These are phyloP conservation scores for Thelaira solivaga DNA, from an alignment of 2,888 invertebrate species.

Conservation along the genomic window DNA sequence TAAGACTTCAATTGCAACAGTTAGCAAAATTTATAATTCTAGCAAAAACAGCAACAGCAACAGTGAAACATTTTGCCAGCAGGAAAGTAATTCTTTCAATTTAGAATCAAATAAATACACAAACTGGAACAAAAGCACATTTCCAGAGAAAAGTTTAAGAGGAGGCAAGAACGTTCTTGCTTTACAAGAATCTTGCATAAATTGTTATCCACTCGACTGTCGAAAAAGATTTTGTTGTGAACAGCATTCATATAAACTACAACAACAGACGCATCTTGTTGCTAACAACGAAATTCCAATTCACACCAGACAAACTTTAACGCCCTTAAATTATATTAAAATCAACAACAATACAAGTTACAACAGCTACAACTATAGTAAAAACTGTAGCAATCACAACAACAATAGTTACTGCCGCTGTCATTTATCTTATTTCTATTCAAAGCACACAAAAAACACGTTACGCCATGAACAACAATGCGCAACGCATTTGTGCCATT, in stretches of 20 bases:
- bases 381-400: conserved; percentile 52
- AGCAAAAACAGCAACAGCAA: conserved; percentile 42
- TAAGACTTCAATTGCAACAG: conserved; percentile 54
- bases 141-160: conserved; percentile 58
- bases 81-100: conserved; percentile 25
- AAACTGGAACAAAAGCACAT: not conserved
- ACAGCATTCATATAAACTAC: conserved; percentile 21
- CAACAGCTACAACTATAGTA: too few relatives aligned
- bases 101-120: conserved; percentile 23
- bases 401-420: conserved; percentile 43
- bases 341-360: conserved; percentile 31
- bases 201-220: conserved; percentile 48
- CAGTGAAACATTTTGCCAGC: conserved; percentile 17
- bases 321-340: conserved; percentile 33
- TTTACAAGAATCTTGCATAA: conserved; percentile 62
- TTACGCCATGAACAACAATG: conserved; percentile 45
- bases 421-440: conserved; percentile 39
- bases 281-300: conserved; percentile 17
- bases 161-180: not conserved
- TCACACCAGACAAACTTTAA: conserved; percentile 16
- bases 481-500: conserved; percentile 11
- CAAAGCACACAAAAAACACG: conserved; percentile 57
- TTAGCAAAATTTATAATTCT: conserved; percentile 28
- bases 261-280: conserved; percentile 23
- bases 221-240: conserved; percentile 48